Conservation (phyloP, 2,888 invertebrate genomes). For the Chesias legatella region DNA sequence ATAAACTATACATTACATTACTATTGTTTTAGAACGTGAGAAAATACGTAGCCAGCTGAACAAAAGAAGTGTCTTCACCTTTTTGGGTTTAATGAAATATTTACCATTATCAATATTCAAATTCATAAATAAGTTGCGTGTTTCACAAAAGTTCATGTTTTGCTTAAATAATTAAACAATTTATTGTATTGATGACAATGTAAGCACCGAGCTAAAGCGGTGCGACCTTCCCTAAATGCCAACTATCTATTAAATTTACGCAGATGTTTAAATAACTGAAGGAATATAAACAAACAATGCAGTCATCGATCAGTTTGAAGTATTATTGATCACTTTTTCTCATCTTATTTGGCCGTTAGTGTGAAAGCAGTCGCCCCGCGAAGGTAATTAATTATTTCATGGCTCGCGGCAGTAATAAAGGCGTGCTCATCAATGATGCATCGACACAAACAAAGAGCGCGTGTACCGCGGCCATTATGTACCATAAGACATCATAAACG, state of each 20-base stretch:
- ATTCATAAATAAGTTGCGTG: conserved; percentile 15
- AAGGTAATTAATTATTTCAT: conserved; percentile 73
- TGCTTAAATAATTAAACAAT: conserved; percentile 25
- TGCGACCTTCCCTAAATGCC: conserved; percentile 30
- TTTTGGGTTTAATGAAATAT: too few species aligned
- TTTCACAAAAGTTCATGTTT: conserved; percentile 12
- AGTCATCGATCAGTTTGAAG: conserved; percentile 34
- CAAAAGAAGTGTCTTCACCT: too few species aligned
- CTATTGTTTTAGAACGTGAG: conserved; percentile 35
- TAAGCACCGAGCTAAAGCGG: conserved; percentile 31
- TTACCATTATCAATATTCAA: too few species aligned
- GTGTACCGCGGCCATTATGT: conserved; percentile 73
- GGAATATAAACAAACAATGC: conserved; percentile 36
- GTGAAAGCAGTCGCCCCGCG: conserved; percentile 35
- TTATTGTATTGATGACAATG: conserved; percentile 32
- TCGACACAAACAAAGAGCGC: conserved; percentile 65
- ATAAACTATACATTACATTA: conserved; percentile 40
- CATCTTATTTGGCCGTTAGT: conserved; percentile 36
- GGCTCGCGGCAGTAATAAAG: conserved; percentile 65
- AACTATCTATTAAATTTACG: conserved; percentile 33
- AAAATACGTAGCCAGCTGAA: neutral
- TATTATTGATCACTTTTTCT: conserved; percentile 34
- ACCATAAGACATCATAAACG: conserved; percentile 80
- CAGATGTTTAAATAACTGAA: conserved; percentile 36
- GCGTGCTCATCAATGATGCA: conserved; percentile 74